Evolutionary conservation across 2,797 vertebrate species (phyloP), one percentile per base, ranked within the genome.

Genomic region (Argentina silus): DNA sequence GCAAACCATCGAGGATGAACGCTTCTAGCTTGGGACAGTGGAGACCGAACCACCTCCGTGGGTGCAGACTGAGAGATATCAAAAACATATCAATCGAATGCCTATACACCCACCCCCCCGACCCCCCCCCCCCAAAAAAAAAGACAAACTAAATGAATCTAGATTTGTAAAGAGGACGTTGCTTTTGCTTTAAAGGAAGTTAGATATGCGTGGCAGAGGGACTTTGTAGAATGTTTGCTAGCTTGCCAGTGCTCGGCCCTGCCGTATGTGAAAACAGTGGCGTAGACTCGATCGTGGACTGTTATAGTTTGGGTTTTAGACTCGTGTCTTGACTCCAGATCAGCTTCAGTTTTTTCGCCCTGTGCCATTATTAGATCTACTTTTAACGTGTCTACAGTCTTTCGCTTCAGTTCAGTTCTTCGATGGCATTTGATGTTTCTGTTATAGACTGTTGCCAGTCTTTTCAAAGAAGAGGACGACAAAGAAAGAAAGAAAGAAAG

Each of bases 31-130:
- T 63, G 36, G 7, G 42, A 6, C n/a, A 44, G 43, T 44, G 77
- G 74, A 75, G 79, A 50, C 75, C 78, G 84, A 84, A 81, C 74
- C 76, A 7, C 78, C 78, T 84, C 77, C 36, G 69, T 48, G 81
- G 88, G 88, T 85, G 78, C 67, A 74, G 84, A 85, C 83, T 86
- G 80, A 87, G 86, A 87, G 50, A 78, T 78, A 83, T 81, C 69
- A 87, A 85, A 93, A 90, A 94, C 94, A 95, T 94, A 94, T 95
- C 93, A 94, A 91, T 79, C 9, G 77, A 93, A 93, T 89, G 92
- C 91, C 88, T 90, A 85, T 42, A 36, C 27, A 36, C 27, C 27
- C 27, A 36, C 27, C 4, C 27, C 27, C 27, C 27, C 27, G 2
- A 36, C 27, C 27, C 27, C 69, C 76, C 55, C 53, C 53, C 47